phyloP scores from a whole-genome alignment of 2,797 vertebrate species.

The Dallia pectoralis region DNA sequence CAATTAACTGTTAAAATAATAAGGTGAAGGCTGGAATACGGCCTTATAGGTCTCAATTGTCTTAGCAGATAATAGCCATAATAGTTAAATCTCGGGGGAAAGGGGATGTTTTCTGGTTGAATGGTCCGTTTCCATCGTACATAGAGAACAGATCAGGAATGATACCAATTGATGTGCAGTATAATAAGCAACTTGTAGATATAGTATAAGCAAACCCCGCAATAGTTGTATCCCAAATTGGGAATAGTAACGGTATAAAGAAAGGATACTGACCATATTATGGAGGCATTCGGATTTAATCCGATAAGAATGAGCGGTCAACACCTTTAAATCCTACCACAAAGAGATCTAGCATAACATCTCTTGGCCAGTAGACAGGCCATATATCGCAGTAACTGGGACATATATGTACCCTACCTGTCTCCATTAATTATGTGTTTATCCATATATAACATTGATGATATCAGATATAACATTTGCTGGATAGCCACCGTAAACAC shows the following conservation, averaged over 20 bases:
- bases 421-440: neutral
- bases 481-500: neutral
- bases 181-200: too few relatives aligned
- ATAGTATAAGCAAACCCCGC: too few relatives aligned
- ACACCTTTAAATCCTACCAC: neutral
- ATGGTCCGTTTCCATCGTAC: constrained; percentile 4
- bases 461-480: neutral
- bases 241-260: too few relatives aligned
- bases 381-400: neutral
- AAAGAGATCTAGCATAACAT: neutral
- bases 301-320: constrained; percentile 30
- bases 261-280: constrained; percentile 1
- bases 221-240: too few relatives aligned
- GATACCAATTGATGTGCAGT: constrained; percentile 18
- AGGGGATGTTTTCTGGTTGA: neutral
- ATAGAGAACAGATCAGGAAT: constrained; percentile 28
- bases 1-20: neutral
- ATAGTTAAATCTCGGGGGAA: neutral
- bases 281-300: constrained; percentile 35
- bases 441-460: neutral
- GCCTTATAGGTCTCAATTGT: neutral
- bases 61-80: neutral
- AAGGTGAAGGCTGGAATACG: neutral
- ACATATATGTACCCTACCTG: neutral
- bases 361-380: neutral